phyloP scores from a whole-genome alignment of 2,797 vertebrate genomes.

The Steatocranus sp. region DNA sequence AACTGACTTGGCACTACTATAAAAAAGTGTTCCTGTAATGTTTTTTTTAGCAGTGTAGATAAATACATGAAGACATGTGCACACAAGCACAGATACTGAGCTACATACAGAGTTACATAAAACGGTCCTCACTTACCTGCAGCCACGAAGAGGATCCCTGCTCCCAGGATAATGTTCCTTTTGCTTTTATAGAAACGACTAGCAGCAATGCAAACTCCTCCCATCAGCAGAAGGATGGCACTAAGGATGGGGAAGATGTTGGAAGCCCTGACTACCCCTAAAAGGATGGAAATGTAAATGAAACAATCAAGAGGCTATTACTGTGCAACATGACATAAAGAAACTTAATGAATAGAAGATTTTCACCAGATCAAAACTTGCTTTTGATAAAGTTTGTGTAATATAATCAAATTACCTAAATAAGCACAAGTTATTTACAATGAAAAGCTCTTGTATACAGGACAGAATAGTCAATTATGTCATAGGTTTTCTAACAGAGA shows the following conservation, averaged over 20 bases:
- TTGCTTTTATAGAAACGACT: conserved; percentile 92
- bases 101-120: background rate
- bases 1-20: background rate
- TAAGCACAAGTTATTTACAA: background rate
- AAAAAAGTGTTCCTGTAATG: background rate
- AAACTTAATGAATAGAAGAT: background rate
- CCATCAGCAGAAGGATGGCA: conserved; percentile 90
- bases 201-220: conserved; percentile 92
- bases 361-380: background rate
- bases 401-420: background rate
- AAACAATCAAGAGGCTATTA: background rate
- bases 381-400: background rate
- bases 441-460: background rate
- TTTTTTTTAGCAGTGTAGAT: background rate
- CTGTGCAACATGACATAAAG: background rate
- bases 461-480: background rate
- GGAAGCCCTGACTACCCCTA: conserved; percentile 92
- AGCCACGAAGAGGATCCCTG: conserved; percentile 91
- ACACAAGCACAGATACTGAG: background rate
- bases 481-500: background rate
- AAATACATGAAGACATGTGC: background rate
- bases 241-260: conserved; percentile 97
- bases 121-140: conserved; percentile 75
- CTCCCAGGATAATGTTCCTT: conserved; percentile 91
- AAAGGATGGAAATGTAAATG: background rate